phyloP scores from a whole-genome alignment of 2,113 vertebrate species.

The Trachemys scripta region DNA sequence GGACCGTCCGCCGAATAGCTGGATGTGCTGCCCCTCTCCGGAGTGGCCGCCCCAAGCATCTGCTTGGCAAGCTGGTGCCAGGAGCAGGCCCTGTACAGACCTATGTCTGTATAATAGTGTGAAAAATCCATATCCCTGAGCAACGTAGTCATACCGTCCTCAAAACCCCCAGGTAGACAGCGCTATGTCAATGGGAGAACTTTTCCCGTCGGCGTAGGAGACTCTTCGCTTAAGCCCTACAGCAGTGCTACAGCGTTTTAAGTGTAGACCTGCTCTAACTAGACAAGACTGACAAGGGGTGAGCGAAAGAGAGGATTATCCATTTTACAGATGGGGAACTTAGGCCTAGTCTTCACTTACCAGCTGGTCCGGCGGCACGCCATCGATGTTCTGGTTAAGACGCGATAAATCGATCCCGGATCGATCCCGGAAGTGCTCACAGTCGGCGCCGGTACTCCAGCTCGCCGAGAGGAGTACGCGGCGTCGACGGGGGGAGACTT shows the following conservation, averaged over 20 bases:
- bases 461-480: too few species aligned
- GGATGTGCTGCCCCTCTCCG: too few species aligned
- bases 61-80: too few species aligned
- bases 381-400: too few species aligned
- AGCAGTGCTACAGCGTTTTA: background rate
- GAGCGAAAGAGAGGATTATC: background rate
- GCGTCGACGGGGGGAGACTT: too few species aligned
- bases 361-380: too few species aligned
- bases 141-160: background rate
- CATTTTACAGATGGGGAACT: fast-evolving
- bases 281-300: background rate
- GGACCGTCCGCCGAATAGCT: too few species aligned
- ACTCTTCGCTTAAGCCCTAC: background rate
- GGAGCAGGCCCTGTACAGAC: background rate
- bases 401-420: too few species aligned
- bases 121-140: background rate
- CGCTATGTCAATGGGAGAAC: background rate
- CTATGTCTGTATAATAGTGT: background rate
- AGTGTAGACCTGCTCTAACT: background rate
- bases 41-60: too few species aligned
- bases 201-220: background rate
- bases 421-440: too few species aligned
- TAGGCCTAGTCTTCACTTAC: too few species aligned
- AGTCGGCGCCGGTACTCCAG: too few species aligned
- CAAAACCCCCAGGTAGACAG: background rate